Evolutionary conservation across 2,888 invertebrate genomes (phyloP).

Genomic region (Pseudococcus longispinus): DNA sequence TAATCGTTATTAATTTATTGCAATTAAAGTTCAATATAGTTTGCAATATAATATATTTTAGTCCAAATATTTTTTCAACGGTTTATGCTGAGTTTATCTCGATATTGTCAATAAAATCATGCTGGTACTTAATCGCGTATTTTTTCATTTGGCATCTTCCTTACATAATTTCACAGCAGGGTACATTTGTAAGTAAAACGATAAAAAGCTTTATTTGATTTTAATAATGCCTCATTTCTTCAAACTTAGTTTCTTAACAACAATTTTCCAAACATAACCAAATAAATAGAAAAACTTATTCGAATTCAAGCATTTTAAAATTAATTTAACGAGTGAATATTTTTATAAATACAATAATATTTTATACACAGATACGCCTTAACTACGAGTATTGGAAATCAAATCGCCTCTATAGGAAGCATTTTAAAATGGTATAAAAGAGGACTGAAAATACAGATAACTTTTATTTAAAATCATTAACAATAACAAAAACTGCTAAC

Average conservation of each 20-base stretch:
- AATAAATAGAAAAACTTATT: neutral
- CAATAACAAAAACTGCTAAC: slow-evolving; percentile 55
- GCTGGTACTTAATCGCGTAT: neutral
- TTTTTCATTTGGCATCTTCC: neutral
- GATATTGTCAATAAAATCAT: slow-evolving; percentile 1
- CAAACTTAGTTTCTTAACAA: neutral
- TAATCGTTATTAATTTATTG: slow-evolving; percentile 1
- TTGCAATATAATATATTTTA: slow-evolving; percentile 26
- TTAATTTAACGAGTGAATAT: neutral
- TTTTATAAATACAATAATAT: neutral
- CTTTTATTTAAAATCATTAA: slow-evolving; percentile 52
- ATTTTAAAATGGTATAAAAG: slow-evolving; percentile 6
- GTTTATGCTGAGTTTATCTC: neutral
- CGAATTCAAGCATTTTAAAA: neutral
- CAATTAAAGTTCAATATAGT: neutral
- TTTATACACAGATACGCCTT: neutral
- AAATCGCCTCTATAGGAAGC: neutral
- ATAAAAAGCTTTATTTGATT: neutral
- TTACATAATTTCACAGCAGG: neutral
- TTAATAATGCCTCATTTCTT: neutral
- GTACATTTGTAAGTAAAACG: neutral
- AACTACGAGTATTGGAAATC: neutral
- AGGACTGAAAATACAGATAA: slow-evolving; percentile 8
- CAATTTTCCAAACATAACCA: neutral
- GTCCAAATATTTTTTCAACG: neutral